Evolutionary conservation across 2,797 vertebrate species (phyloP), one percentile per base, ranked within the genome.

Genomic region (Hoplostethus atlanticus): DNA sequence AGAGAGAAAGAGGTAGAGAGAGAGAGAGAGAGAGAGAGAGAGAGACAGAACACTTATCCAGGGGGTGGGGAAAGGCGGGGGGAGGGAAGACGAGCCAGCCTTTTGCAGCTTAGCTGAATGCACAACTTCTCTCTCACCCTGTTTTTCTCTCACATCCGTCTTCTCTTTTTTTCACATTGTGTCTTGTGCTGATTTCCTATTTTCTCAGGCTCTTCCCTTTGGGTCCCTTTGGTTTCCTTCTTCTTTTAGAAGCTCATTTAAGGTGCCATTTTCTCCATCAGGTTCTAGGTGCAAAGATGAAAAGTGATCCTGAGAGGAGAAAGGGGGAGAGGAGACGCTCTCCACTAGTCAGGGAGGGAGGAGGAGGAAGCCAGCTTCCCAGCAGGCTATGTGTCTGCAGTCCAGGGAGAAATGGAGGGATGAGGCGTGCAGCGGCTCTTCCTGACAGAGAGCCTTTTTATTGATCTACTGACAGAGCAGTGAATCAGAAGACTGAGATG

Each of bases 31-130:
- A 56, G 73, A 38, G 65, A 70, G 73, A 58, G 60, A 78, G 71
- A 75, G 79, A 64, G 77, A 36, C 2, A 58, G 57, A 71, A 67
- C 51, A 85, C 80, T 88, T 90, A 89, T 91, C 78, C 73, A 89
- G 84, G 80, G 79, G 87, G 87, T 81, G 85, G 84, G 83, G 80
- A 86, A 64, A 87, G 61, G 77, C 68, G 6, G 73, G 71, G 75
- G 64, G 68, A 64, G 73, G 73, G 76, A 66, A 31, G 74, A 64
- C 25, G 83, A 77, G 83, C 73, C 83, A 86, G 77, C 63, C 64
- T 84, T 87, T 86, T 87, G 81, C 86, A 88, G 89, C 89, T 87
- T 79, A 85, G 86, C 88, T 91, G 86, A 92, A 93, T 92, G 91
- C 88, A 89, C 87, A 92, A 91, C 89, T 92, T 58, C 28, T 83